These are phyloP conservation scores for Agrotis ipsilon DNA, from an alignment of 2,888 invertebrate species.

Conservation along the genomic window DNA sequence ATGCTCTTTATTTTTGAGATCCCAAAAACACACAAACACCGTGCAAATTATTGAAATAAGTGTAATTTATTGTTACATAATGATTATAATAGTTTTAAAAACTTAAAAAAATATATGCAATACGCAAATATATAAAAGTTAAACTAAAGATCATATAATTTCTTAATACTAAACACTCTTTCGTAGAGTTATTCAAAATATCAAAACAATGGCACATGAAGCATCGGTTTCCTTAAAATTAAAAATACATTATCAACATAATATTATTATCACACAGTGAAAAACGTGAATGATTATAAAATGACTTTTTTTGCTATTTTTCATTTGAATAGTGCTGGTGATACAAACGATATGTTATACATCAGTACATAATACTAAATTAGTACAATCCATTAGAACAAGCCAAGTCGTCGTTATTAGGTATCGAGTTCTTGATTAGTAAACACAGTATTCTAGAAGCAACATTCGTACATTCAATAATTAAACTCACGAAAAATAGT, in stretches of 20 bases:
- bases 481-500: conserved; percentile 60
- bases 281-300: conserved; percentile 72
- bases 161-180: conserved; percentile 72
- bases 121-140: conserved; percentile 66
- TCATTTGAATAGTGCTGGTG: conserved; percentile 81
- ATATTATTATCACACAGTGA: conserved; percentile 73
- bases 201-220: conserved; percentile 86
- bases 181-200: conserved; percentile 63
- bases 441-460: conserved; percentile 52
- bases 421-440: conserved; percentile 59
- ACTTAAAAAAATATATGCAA: conserved; percentile 65
- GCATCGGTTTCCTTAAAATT: conserved; percentile 81
- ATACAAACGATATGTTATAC: conserved; percentile 64
- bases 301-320: conserved; percentile 78
- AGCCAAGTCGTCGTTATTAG: conserved; percentile 79
- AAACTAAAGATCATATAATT: conserved; percentile 58
- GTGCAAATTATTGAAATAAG: conserved; percentile 77
- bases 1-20: conserved; percentile 90
- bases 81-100: conserved; percentile 67
- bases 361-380: conserved; percentile 58
- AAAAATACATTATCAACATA: conserved; percentile 61
- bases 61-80: conserved; percentile 62
- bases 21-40: conserved; percentile 91
- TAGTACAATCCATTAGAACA: conserved; percentile 80
- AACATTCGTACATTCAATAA: conserved; percentile 70